These are phyloP conservation scores for Myotis pilosus DNA, from an alignment of 2,797 vertebrate genomes.

Conservation along the genomic window DNA sequence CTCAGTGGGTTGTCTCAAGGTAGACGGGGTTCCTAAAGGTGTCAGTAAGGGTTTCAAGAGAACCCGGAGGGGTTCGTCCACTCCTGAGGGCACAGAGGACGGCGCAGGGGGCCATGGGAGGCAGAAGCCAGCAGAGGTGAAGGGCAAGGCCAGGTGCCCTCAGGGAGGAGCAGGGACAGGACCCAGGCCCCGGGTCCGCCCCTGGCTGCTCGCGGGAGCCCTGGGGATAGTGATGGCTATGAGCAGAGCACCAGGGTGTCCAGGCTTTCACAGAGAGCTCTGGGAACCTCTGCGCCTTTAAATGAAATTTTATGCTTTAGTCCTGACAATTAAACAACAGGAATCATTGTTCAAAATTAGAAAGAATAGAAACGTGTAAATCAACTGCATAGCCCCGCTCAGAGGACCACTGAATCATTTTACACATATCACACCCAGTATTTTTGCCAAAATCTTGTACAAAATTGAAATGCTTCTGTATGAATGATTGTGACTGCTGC, in stretches of 20 bases:
- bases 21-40: not conserved
- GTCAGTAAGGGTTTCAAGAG: not conserved
- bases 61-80: rapidly evolving
- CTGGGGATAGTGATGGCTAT: rapidly evolving
- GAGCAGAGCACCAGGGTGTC: rapidly evolving
- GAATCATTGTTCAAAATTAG: not conserved
- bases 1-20: rapidly evolving
- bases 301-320: not conserved
- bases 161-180: no score
- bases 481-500: not conserved
- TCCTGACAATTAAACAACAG: not conserved
- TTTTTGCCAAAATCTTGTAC: not conserved
- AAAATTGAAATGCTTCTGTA: not conserved
- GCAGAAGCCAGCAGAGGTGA: no score
- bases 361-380: not conserved
- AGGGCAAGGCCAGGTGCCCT: no score
- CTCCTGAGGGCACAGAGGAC: no score
- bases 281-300: not conserved
- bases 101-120: rapidly evolving
- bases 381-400: not conserved
- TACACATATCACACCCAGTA: no score
- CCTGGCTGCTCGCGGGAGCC: rapidly evolving
- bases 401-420: not conserved
- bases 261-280: not conserved
- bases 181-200: no score